These are phyloP conservation scores for Coelinius sp. DNA, from an alignment of 2,888 invertebrate genomes.

Conservation along the genomic window DNA sequence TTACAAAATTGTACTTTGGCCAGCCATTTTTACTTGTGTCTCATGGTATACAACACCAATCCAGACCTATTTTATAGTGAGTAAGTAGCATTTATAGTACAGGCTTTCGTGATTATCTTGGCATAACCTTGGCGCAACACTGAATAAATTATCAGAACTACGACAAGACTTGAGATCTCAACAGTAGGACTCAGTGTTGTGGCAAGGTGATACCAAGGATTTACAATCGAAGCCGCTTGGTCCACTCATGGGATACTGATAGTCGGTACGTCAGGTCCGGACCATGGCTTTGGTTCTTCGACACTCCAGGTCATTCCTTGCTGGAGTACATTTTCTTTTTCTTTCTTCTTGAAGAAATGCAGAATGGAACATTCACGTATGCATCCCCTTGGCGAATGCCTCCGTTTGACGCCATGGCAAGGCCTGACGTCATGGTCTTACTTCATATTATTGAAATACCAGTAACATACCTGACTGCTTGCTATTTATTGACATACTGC, in stretches of 20 bases:
- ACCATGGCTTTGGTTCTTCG: too few species aligned
- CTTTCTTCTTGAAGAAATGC: conserved; percentile 1
- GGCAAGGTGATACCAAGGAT: too few species aligned
- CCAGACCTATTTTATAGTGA: conserved; percentile 36
- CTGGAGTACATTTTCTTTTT: too few species aligned
- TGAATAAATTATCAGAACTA: too few species aligned
- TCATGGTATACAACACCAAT: conserved; percentile 40
- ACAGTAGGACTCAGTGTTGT: too few species aligned
- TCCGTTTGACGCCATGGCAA: neutral
- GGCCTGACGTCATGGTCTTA: neutral
- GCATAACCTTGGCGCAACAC: too few species aligned
- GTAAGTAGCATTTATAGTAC: conserved; percentile 39
- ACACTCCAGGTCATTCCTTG: too few species aligned
- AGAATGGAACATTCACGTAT: neutral
- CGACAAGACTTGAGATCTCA: too few species aligned
- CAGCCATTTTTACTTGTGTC: conserved; percentile 13
- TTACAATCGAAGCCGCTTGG: too few species aligned
- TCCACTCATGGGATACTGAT: too few species aligned
- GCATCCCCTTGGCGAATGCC: conserved; percentile 2
- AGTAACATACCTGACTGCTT: neutral
- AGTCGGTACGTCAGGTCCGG: too few species aligned
- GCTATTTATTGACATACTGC: neutral
- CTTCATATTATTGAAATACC: conserved; percentile 13
- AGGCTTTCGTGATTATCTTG: too few species aligned
- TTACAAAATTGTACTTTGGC: conserved; percentile 25